Evolutionary conservation across 2,888 invertebrate species (phyloP).

Genomic region (Acanthosepion pharaonis): DNA sequence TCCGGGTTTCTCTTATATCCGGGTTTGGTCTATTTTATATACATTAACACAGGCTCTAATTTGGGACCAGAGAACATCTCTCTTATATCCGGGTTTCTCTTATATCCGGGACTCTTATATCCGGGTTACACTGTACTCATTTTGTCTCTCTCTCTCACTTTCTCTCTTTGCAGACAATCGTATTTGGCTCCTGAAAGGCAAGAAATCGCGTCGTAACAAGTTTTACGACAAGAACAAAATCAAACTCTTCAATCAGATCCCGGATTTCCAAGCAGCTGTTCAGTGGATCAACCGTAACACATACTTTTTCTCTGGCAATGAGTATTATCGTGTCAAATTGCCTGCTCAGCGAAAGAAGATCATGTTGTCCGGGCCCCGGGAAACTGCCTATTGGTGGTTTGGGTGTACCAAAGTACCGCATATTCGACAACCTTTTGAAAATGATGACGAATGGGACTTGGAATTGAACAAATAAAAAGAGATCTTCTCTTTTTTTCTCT

Average conservation of each 20-base stretch:
- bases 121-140: too few species aligned
- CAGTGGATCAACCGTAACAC: slow-evolving; percentile 45
- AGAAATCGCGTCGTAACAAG: slow-evolving; percentile 14
- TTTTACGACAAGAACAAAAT: slow-evolving; percentile 2
- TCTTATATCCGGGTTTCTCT: too few species aligned
- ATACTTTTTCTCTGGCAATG: slow-evolving; percentile 34
- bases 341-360: not conserved
- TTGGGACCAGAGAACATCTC: too few species aligned
- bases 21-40: too few species aligned
- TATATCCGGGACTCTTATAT: too few species aligned
- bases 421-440: slow-evolving; percentile 24
- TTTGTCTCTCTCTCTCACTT: not conserved
- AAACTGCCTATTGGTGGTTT: slow-evolving; percentile 49
- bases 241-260: not conserved
- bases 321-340: slow-evolving; percentile 24
- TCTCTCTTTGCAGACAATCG: not conserved
- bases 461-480: not conserved
- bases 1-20: too few species aligned
- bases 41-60: too few species aligned
- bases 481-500: too few species aligned
- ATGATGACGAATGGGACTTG: not conserved
- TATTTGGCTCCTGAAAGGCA: slow-evolving; percentile 42
- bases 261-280: slow-evolving; percentile 38
- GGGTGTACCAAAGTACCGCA: slow-evolving; percentile 41
- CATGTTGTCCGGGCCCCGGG: slow-evolving; percentile 42